Conservation (phyloP, 2,888 invertebrate genomes). For the Calameuta idolon region DNA sequence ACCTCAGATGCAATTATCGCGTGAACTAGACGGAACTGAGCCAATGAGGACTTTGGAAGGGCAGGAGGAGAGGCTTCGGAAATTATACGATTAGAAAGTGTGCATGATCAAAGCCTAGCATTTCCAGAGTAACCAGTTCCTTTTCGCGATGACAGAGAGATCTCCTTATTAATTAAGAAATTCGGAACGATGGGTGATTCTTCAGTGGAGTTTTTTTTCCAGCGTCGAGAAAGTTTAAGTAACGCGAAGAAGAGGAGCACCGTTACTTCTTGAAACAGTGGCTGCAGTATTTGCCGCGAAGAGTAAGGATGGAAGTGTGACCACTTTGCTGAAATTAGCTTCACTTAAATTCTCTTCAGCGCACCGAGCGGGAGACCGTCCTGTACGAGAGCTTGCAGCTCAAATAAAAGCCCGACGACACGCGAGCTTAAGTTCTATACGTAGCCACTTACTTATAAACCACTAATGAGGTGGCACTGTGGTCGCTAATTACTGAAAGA, state of each 20-base stretch:
- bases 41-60: background rate
- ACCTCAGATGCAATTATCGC: background rate
- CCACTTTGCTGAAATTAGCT: slow-evolving; percentile 43
- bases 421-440: slow-evolving; percentile 36
- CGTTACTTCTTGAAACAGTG: background rate
- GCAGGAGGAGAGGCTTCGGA: background rate
- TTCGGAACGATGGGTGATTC: background rate
- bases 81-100: background rate
- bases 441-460: slow-evolving; percentile 37
- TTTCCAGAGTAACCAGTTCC: background rate
- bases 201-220: background rate
- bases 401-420: slow-evolving; percentile 20
- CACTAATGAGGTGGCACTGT: slow-evolving; percentile 39
- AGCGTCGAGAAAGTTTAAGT: background rate
- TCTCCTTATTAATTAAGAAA: background rate
- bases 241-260: background rate
- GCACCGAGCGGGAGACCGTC: slow-evolving; percentile 14
- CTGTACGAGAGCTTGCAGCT: background rate
- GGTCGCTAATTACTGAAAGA: slow-evolving; percentile 35
- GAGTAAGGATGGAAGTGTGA: slow-evolving; percentile 20
- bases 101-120: background rate
- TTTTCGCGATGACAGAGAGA: background rate
- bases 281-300: background rate
- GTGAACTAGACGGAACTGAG: too few relatives aligned
- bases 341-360: slow-evolving; percentile 41